Conservation (phyloP, 2,113 vertebrate species). For the Gracilinanus agilis region DNA sequence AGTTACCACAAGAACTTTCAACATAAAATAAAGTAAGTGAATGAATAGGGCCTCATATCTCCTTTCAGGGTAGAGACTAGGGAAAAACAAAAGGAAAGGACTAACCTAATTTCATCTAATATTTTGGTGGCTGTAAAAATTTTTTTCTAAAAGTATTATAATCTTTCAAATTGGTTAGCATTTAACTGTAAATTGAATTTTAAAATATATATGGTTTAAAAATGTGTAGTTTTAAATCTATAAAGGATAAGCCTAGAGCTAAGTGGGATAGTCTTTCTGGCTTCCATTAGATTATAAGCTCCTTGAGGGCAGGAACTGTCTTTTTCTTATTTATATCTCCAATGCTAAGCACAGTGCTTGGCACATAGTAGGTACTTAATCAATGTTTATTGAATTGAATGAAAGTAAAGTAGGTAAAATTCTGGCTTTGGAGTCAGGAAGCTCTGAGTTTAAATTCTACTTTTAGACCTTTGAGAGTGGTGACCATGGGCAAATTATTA, state of each 20-base stretch:
- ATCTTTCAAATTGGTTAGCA: not conserved
- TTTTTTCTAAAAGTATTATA: not conserved
- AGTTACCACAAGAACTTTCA: not conserved
- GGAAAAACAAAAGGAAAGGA: not conserved
- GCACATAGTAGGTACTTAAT: not conserved
- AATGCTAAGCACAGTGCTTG: not conserved
- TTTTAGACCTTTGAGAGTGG: not conserved
- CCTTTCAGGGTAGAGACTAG: not conserved
- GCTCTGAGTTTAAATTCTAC: not conserved
- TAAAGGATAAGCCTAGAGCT: not conserved
- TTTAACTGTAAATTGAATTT: not conserved
- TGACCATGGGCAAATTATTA: not conserved
- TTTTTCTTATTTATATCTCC: not conserved
- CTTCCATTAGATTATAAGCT: not conserved
- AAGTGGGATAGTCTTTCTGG: not conserved
- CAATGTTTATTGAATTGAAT: not conserved
- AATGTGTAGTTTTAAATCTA: not conserved
- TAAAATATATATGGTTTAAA: not conserved
- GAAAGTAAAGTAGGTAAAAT: not conserved
- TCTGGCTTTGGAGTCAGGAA: not conserved
- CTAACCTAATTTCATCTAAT: not conserved
- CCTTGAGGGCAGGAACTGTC: not conserved
- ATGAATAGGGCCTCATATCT: not conserved
- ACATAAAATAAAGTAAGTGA: not conserved
- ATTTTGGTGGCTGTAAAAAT: not conserved